phyloP scores from a whole-genome alignment of 2,888 invertebrate genomes.

The Notodonta ziczac region DNA sequence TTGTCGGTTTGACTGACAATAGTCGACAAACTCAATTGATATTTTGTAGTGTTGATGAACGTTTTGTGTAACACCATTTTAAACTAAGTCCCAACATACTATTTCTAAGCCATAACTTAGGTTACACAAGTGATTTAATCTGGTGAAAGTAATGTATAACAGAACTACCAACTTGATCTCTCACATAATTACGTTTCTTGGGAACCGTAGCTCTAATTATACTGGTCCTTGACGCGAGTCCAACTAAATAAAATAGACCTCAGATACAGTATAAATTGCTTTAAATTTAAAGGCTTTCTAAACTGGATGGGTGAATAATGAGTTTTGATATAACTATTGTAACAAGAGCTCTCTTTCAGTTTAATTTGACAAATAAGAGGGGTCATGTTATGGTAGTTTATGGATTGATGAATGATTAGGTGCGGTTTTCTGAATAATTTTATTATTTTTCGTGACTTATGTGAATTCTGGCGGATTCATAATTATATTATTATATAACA shows the following conservation, averaged over 20 bases:
- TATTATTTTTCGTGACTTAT: background rate
- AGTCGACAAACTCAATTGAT: too few relatives aligned
- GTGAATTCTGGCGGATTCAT: background rate
- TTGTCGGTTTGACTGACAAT: too few relatives aligned
- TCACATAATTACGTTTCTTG: background rate
- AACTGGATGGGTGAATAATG: background rate
- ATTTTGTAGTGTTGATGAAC: too few relatives aligned
- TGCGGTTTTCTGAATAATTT: background rate
- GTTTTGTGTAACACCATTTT: background rate
- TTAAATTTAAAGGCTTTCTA: background rate
- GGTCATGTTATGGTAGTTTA: background rate
- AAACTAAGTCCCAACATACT: background rate
- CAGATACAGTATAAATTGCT: background rate
- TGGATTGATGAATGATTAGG: background rate
- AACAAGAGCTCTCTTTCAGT: background rate
- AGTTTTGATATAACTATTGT: background rate
- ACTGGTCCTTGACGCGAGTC: background rate
- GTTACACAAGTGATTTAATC: background rate
- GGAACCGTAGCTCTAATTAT: background rate
- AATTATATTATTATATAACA: background rate
- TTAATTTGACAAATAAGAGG: background rate
- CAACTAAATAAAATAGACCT: background rate
- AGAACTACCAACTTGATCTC: background rate
- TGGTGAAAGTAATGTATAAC: constrained; percentile 5
- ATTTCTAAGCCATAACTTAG: constrained; percentile 1